A percentile compares a stretch with the other conserved stretches of the same genome.
phyloP scores from a whole-genome alignment of 1,140 invertebrate genomes.

The Vanessa atalanta region DNA sequence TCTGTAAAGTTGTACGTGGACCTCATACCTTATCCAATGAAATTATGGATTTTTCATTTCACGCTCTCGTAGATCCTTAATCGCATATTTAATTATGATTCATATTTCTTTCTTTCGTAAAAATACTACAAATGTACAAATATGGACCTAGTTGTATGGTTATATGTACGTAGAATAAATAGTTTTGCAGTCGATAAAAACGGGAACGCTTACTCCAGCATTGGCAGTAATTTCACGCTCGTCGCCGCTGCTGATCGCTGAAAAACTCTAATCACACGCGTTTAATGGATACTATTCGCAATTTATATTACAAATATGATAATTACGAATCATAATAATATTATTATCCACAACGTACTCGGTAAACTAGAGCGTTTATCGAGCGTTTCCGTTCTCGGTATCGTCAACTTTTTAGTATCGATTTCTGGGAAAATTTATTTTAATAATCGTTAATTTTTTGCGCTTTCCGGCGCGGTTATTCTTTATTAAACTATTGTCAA shows the following conservation, averaged over 20 bases:
- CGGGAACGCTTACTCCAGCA: slow-evolving; percentile 43
- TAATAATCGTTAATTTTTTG: slow-evolving; percentile 49
- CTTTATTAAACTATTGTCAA: slow-evolving; percentile 28
- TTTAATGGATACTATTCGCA: slow-evolving; percentile 55
- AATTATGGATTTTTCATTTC: slow-evolving; percentile 54
- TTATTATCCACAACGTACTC: slow-evolving; percentile 46
- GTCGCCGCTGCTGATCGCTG: slow-evolving; percentile 49
- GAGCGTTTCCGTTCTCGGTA: slow-evolving; percentile 60
- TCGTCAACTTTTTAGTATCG: slow-evolving; percentile 56
- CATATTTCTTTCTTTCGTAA: slow-evolving; percentile 32
- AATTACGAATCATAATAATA: slow-evolving; percentile 68
- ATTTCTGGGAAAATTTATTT: slow-evolving; percentile 60
- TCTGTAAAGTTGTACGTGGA: background rate
- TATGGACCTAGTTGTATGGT: slow-evolving; percentile 44
- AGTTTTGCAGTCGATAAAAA: slow-evolving; percentile 42
- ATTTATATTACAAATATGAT: slow-evolving; percentile 68
- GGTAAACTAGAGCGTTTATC: slow-evolving; percentile 64
- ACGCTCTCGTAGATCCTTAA: slow-evolving; percentile 61
- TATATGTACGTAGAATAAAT: slow-evolving; percentile 43
- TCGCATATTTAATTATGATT: slow-evolving; percentile 58
- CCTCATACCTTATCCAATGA: background rate
- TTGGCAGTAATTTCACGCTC: slow-evolving; percentile 66
- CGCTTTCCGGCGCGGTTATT: slow-evolving; percentile 28
- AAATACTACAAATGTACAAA: slow-evolving; percentile 41
- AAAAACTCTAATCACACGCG: slow-evolving; percentile 62